These are phyloP conservation scores for Podargus strigoides DNA, from an alignment of 2,797 vertebrate genomes.

Conservation along the genomic window DNA sequence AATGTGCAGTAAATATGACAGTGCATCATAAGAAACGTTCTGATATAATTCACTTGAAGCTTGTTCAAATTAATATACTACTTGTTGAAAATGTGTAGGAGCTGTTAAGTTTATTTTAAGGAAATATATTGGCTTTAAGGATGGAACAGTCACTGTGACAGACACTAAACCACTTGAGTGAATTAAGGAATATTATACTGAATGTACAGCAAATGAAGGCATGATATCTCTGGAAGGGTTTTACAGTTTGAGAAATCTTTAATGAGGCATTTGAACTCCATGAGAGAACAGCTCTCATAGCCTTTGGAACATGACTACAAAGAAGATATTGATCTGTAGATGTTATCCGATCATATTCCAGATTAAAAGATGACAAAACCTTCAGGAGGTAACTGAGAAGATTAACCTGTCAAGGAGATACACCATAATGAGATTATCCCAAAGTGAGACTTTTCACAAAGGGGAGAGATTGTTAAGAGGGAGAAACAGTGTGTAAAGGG, in stretches of 20 bases:
- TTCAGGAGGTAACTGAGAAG: conserved; percentile 33
- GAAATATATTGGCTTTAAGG: conserved; percentile 45
- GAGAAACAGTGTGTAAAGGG: not conserved
- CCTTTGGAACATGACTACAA: conserved; percentile 36
- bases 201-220: conserved; percentile 32
- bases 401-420: conserved; percentile 44
- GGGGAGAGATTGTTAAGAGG: conserved; percentile 1
- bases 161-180: conserved; percentile 49
- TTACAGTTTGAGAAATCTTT: conserved; percentile 58
- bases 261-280: conserved; percentile 56
- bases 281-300: conserved; percentile 13
- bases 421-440: conserved; percentile 33
- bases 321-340: conserved; percentile 46
- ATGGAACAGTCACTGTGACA: conserved; percentile 38
- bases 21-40: conserved; percentile 38
- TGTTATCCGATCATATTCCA: conserved; percentile 51
- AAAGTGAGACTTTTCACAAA: not conserved
- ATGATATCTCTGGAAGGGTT: conserved; percentile 48
- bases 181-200: conserved; percentile 35
- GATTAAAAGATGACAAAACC: conserved; percentile 60
- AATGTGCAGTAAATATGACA: conserved; percentile 57
- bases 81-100: conserved; percentile 49
- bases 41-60: conserved; percentile 43
- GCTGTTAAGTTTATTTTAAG: conserved; percentile 52
- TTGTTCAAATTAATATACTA: conserved; percentile 52